A percentile compares a stretch with the other conserved stretches of the same genome.
These are phyloP conservation scores for Oasisia sp. DNA, from an alignment of 2,888 invertebrate genomes.

Conservation along the genomic window DNA sequence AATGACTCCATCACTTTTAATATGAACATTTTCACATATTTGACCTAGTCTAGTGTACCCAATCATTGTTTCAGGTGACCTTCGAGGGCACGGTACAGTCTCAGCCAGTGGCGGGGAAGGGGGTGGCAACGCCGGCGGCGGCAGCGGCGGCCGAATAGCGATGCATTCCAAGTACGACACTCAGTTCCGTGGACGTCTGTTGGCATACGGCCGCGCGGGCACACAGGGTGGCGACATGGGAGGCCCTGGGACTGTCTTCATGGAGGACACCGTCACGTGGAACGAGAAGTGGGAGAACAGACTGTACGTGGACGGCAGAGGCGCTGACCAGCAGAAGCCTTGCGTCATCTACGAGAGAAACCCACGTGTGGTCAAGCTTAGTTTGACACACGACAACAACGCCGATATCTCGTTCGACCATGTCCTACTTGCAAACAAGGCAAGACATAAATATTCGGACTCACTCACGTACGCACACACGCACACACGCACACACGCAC, in stretches of 20 bases:
- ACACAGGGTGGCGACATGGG: constrained; percentile 43
- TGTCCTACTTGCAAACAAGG: constrained; percentile 48
- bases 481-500: too few species aligned
- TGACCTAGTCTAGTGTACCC: too few species aligned
- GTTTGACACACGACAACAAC: constrained; percentile 39
- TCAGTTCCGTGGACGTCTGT: constrained; percentile 46
- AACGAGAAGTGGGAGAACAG: constrained; percentile 40
- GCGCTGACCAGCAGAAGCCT: constrained; percentile 45
- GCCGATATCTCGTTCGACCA: constrained; percentile 52
- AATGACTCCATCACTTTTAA: too few species aligned
- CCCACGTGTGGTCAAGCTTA: constrained; percentile 43
- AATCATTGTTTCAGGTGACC: background rate
- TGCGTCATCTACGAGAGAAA: constrained; percentile 47
- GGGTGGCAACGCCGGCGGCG: constrained; percentile 45
- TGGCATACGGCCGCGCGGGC: constrained; percentile 43
- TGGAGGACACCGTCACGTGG: constrained; percentile 44
- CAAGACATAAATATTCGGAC: too few species aligned
- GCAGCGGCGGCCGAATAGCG: constrained; percentile 51
- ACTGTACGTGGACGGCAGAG: constrained; percentile 49
- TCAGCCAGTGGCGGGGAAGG: constrained; percentile 44
- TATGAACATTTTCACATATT: too few species aligned
- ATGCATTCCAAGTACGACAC: constrained; percentile 45
- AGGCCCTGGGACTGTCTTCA: constrained; percentile 53
- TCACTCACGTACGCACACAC: too few species aligned
- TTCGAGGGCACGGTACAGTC: background rate